Evolutionary conservation across 2,113 vertebrate species (phyloP), one percentile per base, ranked within the genome.

Genomic region (Ovibos moschatus): DNA sequence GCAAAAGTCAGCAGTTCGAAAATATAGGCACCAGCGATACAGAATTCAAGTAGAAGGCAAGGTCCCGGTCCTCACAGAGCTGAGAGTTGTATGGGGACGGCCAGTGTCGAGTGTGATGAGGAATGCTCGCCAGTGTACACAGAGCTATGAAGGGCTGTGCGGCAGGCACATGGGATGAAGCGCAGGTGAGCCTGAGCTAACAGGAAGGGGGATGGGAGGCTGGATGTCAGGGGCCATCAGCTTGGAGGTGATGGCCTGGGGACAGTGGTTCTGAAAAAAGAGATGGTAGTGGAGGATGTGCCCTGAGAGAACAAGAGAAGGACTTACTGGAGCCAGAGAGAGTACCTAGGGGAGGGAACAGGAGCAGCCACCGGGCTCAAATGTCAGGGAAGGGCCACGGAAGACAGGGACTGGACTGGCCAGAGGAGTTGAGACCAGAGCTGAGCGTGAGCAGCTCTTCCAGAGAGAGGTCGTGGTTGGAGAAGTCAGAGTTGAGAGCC

Each of bases 91-190:
- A 0, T 17, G 71, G 84, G 40, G 84, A 62, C 8, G 33, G 43
- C 6, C 11, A 27, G 7, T 8, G 64, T 60, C n/a, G 6, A 27
- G 28, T 17, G 45, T 6, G 16, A 43, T 9, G 11, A 36, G 8
- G 89, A 13, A 50, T 2, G 82, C 51, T 79, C 7, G 27, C 57
- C 5, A 6, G 84, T 27, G 87, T 8, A 15, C 62, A 40, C n/a
- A 15, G 45, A 62, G 13, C 53, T n/a, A 27, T 27, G 1, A 16
- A 36, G 58, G 30, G n/a, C 6, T 25, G 53, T 33, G n/a, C 3
- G 4, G 19, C 17, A 3, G 79, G 30, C 17, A 2, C 30, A 1
- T 0, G 23, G 30, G 19, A 15, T 19, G 16, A 53, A 11, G 36
- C 2, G 17, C 7, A 16, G 50, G 19, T 19, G 25, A 60, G 27